Percentiles rank a stretch among this genome's conserved stretches.
Conservation (phyloP, 2,797 vertebrate species). For the Pteropus rufus region DNA sequence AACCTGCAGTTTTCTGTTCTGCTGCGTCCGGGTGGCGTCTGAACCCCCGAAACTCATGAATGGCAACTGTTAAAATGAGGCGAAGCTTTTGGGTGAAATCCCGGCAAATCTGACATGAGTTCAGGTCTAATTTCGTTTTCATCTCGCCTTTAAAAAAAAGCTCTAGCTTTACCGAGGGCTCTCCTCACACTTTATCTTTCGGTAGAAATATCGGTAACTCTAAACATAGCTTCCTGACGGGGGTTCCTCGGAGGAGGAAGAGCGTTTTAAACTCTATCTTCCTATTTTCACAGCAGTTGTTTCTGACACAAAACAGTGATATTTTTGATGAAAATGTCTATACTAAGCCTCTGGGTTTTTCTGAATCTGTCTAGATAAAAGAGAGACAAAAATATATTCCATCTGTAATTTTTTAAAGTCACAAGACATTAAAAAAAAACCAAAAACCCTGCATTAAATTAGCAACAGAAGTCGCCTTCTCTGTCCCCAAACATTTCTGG, state of each 20-base stretch:
- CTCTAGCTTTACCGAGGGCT: background rate
- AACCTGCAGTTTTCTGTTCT: background rate
- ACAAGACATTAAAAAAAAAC: constrained; percentile 24
- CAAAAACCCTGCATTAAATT: constrained; percentile 71
- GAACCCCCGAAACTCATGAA: background rate
- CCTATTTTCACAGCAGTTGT: background rate
- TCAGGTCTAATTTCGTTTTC: background rate
- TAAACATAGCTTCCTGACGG: background rate
- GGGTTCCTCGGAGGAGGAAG: background rate
- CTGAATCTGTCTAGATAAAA: constrained; percentile 70
- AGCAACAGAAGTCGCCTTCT: constrained; percentile 53
- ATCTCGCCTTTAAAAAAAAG: constrained; percentile 12
- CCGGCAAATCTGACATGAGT: background rate
- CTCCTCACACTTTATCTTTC: background rate
- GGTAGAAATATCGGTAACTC: constrained; percentile 16
- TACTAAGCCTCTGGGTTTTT: background rate
- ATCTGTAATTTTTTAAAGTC: constrained; percentile 67
- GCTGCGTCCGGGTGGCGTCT: background rate
- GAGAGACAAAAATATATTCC: constrained; percentile 63
- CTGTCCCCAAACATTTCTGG: constrained; percentile 45
- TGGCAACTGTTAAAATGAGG: constrained; percentile 27
- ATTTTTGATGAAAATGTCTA: background rate
- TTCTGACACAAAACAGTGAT: fast-evolving
- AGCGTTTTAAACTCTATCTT: background rate
- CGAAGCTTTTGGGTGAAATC: background rate